Base-by-base conservation (phyloP, 2,797 vertebrate genomes). In the Poecilia picta region DNA sequence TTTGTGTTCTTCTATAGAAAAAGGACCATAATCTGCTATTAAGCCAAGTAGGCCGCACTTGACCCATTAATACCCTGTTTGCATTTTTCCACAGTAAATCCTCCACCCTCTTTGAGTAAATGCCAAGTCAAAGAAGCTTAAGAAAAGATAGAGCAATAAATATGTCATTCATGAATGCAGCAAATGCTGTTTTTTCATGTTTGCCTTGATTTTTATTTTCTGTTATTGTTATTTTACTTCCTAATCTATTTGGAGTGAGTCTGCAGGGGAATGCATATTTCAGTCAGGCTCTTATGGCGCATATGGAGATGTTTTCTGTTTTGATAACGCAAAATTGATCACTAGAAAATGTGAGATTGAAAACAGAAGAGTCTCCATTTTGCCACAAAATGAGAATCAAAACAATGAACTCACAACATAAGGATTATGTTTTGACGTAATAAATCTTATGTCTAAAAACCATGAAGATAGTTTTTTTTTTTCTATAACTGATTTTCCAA, bases 21-120 rank as follows among this genome's bases (percentile, higher is more conserved):
- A 89, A 92, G 77, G 45, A 43, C 47, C 81, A 87, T 95, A 95
- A 96, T 95, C 95, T 95, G 89, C 89, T 87, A 92, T 90, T 94
- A 96, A 94, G 88, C 92, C 92, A 85, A 87, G 88, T 89, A 94
- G 93, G 87, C 93, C 88, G 91, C 84, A 85, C 93, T 94, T 96
- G 95, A 96, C 95, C 95, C 93, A 95, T 95, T 94, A 95, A 96
- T 94, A 95, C 82, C 89, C 87, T 94, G 92, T 95, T 95, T 94
- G 91, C 86, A 83, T 93, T 93, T 88, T 90, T 89, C 83, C 87
- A 84, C 82, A 89, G 92, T 89, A 93, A 91, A 88, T 91, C 93
- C 91, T 91, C 90, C 82, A 70, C 86, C 90, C 89, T 91, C 91
- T 88, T 80, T 66, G 80, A 25, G 84, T 91, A 91, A 95, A 94